A percentile compares a stretch with the other conserved stretches of the same genome.
Evolutionary conservation across 2,113 vertebrate species (phyloP).

Genomic region (Illadopsis cleaveri): DNA sequence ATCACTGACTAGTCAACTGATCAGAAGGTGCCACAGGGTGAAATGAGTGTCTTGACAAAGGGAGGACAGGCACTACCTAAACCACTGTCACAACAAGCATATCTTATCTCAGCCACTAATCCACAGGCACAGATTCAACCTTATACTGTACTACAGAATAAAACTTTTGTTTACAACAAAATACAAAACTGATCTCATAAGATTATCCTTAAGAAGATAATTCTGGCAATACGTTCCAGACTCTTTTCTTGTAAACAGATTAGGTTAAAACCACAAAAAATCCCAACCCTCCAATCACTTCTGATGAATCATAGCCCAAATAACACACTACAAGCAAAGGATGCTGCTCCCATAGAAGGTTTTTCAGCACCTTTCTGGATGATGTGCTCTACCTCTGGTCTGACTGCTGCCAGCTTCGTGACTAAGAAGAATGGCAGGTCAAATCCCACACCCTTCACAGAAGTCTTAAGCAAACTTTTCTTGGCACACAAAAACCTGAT

Average conservation of each 20-base stretch:
- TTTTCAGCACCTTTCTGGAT: neutral
- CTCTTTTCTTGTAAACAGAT: neutral
- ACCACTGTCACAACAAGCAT: neutral
- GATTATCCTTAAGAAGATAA: neutral
- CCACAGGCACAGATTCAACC: neutral
- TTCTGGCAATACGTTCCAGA: neutral
- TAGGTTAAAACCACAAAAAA: neutral
- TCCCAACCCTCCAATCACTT: neutral
- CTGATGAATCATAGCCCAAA: slow-evolving; percentile 43
- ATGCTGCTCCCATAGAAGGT: neutral
- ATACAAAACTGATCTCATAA: neutral
- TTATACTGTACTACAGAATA: neutral
- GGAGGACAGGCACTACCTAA: slow-evolving; percentile 46
- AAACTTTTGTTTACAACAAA: neutral
- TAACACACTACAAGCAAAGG: neutral
- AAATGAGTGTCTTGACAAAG: slow-evolving; percentile 50
- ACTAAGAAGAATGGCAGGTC: slow-evolving; percentile 38
- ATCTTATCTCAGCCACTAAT: neutral
- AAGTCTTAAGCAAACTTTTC: neutral
- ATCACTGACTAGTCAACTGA: slow-evolving; percentile 72
- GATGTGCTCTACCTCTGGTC: neutral
- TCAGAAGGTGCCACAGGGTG: slow-evolving; percentile 47
- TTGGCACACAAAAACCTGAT: neutral
- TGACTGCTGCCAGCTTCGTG: slow-evolving; percentile 30
- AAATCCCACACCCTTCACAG: neutral